Evolutionary conservation across 2,888 invertebrate species (phyloP).

Genomic region (Scaptomyza flava): DNA sequence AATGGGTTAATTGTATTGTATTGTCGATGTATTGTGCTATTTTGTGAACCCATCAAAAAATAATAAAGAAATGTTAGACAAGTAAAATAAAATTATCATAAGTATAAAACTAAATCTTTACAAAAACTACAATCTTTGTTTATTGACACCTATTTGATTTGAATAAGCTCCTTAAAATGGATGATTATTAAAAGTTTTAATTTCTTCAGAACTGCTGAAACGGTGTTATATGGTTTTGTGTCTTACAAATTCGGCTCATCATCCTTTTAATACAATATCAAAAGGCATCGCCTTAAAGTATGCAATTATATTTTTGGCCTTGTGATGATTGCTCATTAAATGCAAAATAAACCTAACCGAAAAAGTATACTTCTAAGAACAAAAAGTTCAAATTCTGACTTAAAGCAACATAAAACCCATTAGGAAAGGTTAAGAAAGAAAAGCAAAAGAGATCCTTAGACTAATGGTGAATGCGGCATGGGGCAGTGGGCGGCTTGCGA

Average conservation of each 20-base stretch:
- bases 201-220: too few species aligned
- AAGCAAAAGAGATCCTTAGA: slow-evolving; percentile 18
- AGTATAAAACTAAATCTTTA: too few species aligned
- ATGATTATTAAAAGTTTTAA: too few species aligned
- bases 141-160: too few species aligned
- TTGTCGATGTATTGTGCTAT: too few species aligned
- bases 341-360: slow-evolving; percentile 17
- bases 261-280: background rate
- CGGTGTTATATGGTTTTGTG: background rate
- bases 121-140: too few species aligned
- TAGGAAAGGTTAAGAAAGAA: slow-evolving; percentile 62
- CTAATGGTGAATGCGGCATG: slow-evolving; percentile 1
- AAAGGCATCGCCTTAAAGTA: slow-evolving; percentile 24
- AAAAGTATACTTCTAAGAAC: background rate
- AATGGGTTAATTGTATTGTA: too few species aligned
- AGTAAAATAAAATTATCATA: too few species aligned
- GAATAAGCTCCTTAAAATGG: too few species aligned
- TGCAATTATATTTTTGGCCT: slow-evolving; percentile 27
- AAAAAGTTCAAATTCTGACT: slow-evolving; percentile 15
- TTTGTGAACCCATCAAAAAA: too few species aligned
- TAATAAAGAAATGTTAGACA: too few species aligned
- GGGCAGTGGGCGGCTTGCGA: background rate
- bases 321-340: slow-evolving; percentile 55
- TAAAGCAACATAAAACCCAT: slow-evolving; percentile 44
- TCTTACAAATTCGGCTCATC: background rate